Conservation (phyloP, 2,797 vertebrate genomes). For the Microhierax caerulescens region DNA sequence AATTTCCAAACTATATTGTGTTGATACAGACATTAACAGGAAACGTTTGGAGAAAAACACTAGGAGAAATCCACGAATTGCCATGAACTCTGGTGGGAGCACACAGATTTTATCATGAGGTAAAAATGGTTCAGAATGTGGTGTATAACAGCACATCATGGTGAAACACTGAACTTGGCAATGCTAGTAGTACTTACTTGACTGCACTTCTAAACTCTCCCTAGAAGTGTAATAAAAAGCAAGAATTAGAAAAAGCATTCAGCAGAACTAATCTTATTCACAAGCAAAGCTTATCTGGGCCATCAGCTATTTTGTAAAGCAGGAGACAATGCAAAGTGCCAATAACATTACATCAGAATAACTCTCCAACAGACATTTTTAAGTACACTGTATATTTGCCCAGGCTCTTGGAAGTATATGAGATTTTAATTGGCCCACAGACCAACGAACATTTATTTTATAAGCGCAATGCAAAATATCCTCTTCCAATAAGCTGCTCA, state of each 20-base stretch:
- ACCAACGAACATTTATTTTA: neutral
- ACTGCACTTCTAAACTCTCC: neutral
- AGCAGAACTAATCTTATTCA: neutral
- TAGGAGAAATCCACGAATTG: neutral
- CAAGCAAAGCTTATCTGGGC: neutral
- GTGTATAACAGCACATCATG: neutral
- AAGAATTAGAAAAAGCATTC: constrained; percentile 13
- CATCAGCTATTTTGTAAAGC: neutral
- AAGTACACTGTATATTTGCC: neutral
- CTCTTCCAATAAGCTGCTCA: neutral
- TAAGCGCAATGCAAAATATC: neutral
- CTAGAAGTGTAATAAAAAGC: constrained; percentile 41
- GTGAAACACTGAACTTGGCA: neutral
- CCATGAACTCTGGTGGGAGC: neutral
- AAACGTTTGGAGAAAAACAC: neutral
- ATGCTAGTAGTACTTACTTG: constrained; percentile 61
- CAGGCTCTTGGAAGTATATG: neutral
- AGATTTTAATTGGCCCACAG: neutral
- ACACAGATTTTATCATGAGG: neutral
- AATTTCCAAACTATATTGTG: neutral
- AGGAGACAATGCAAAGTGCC: neutral
- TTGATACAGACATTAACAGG: neutral
- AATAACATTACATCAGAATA: neutral
- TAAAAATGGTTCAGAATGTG: neutral
- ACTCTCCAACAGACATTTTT: neutral